Evolutionary conservation across 92 coral and sea anemone genomes (phyloP).

Genomic region (Phenganax stokvisi): DNA sequence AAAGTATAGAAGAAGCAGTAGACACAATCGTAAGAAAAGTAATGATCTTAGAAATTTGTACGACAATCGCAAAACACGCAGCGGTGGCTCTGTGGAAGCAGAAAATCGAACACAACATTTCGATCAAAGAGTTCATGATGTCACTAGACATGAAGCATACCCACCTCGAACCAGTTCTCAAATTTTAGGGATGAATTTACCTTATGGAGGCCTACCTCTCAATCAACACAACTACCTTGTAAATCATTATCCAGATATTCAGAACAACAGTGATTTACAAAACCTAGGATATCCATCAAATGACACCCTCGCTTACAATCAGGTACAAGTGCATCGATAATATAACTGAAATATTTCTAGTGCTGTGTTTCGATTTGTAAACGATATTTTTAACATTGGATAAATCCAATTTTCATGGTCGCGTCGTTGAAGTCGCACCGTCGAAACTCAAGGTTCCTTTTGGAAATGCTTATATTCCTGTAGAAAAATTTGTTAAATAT

Average conservation of each 20-base stretch:
- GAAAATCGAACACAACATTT: neutral
- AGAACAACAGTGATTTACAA: neutral
- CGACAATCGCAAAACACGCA: conserved; percentile 9
- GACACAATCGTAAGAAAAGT: neutral
- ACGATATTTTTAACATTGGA: too few species aligned
- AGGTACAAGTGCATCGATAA: neutral
- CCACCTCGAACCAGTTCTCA: neutral
- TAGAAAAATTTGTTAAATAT: too few species aligned
- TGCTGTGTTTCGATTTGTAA: too few species aligned
- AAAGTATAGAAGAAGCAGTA: neutral
- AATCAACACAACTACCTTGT: neutral
- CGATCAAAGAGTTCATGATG: neutral
- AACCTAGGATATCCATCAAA: conserved; percentile 5
- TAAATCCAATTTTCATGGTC: too few species aligned
- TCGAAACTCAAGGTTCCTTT: too few species aligned
- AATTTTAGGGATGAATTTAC: neutral
- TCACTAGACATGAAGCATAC: neutral
- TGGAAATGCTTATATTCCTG: too few species aligned
- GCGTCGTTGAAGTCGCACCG: too few species aligned
- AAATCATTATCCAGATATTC: conserved; percentile 4
- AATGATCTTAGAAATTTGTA: neutral
- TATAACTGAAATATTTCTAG: too few species aligned
- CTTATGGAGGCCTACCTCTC: neutral
- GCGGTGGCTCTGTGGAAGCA: neutral
- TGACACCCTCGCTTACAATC: conserved; percentile 1